Conservation (phyloP, 2,797 vertebrate species). For the Pteropus rufus region DNA sequence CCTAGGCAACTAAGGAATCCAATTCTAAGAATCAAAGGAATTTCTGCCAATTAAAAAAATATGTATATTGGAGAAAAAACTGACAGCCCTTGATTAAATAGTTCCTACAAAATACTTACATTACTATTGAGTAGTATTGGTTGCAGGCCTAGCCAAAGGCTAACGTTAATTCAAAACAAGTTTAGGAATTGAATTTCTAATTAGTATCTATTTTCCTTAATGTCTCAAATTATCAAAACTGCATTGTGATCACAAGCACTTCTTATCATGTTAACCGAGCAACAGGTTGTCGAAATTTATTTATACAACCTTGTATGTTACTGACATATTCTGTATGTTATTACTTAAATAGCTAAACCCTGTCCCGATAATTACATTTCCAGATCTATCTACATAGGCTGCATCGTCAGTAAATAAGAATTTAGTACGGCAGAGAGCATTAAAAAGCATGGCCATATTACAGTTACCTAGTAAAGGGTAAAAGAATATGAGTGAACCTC, state of each 20-base stretch:
- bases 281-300: not conserved
- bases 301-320: not conserved
- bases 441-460: not conserved
- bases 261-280: not conserved
- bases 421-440: not conserved
- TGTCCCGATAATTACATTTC: not conserved
- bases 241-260: not conserved
- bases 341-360: not conserved
- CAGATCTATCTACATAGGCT: not conserved
- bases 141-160: not conserved
- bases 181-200: not conserved
- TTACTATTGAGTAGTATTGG: not conserved
- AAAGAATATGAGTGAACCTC: not conserved
- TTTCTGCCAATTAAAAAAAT: not conserved
- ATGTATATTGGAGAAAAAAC: not conserved
- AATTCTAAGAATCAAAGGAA: not conserved
- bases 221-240: not conserved
- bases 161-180: conserved; percentile 27
- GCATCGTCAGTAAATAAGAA: not conserved
- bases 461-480: not conserved
- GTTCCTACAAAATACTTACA: not conserved
- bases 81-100: not conserved
- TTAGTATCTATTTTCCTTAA: not conserved
- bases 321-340: not conserved
- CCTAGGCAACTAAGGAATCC: not conserved